Conservation (phyloP, 1,140 invertebrate genomes). For the Aphelinus certus region DNA sequence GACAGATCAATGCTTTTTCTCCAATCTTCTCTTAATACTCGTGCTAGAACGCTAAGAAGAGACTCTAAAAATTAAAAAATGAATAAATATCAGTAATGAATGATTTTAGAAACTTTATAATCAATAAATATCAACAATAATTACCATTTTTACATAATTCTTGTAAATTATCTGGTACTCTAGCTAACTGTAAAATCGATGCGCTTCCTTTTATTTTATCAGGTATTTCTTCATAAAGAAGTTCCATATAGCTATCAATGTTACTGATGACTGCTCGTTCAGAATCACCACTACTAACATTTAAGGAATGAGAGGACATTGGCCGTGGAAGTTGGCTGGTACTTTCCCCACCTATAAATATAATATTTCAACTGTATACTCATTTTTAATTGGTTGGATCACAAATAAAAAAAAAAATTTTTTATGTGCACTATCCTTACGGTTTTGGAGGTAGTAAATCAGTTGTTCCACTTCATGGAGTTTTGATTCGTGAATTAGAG, state of each 20-base stretch:
- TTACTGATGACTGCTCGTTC: slow-evolving; percentile 79
- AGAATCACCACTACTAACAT: slow-evolving; percentile 51
- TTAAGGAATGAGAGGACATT: slow-evolving; percentile 57
- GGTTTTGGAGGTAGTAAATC: slow-evolving; percentile 90
- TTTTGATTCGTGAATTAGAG: slow-evolving; percentile 87
- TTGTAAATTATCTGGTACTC: slow-evolving; percentile 93
- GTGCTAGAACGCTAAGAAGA: slow-evolving; percentile 91
- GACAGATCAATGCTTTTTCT: slow-evolving; percentile 94
- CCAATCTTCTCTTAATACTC: slow-evolving; percentile 97
- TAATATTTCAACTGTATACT: slow-evolving; percentile 2
- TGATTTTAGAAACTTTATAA: no score
- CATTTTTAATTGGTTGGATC: slow-evolving; percentile 2
- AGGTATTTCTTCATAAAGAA: slow-evolving; percentile 94
- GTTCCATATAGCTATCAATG: slow-evolving; percentile 93
- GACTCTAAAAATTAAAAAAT: slow-evolving; percentile 77
- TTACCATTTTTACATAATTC: slow-evolving; percentile 91
- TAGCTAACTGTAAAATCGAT: slow-evolving; percentile 88
- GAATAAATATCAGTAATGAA: slow-evolving; percentile 6
- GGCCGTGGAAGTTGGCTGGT: slow-evolving; percentile 53
- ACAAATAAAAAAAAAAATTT: slow-evolving; percentile 16
- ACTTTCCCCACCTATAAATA: slow-evolving; percentile 49
- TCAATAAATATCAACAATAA: background rate
- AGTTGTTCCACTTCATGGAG: slow-evolving; percentile 88
- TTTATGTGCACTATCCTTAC: slow-evolving; percentile 68
- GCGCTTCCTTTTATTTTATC: slow-evolving; percentile 95